Evolutionary conservation across 2,888 invertebrate species (phyloP), one percentile per base, ranked within the genome.

Genomic region (Philereme transversata): DNA sequence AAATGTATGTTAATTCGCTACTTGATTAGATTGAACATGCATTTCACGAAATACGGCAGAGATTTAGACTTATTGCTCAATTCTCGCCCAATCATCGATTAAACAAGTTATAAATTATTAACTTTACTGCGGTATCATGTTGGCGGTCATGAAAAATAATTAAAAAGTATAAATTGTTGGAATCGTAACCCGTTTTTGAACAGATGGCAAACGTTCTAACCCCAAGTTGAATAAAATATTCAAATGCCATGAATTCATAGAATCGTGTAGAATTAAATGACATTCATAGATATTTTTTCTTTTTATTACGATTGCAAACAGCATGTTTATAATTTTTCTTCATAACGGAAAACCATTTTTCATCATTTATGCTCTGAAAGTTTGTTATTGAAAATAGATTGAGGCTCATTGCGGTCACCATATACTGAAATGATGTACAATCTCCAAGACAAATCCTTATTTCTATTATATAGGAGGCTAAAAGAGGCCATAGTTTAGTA

Each of bases 1-100:
- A 51, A 59, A 47, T 22, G 48, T 59, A 62, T 62, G 62, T 54
- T 62, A 54, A 62, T 54, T 54, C 48, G 46, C 7, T 54, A 46
- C 52, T 57, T 51, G 47, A 60, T 60, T 46, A 54, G 59, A 60
- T 60, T 54, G 41, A 35, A 41, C 57, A 43, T 35, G 49, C 38
- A 45, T 40, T n/a, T 9, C 41, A 35, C 10, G 36, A 3, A 43
- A 9, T 43, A 0, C n/a, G 43, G 43, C 43, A 43, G 10, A 43
- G 8, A 38, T 8, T 6, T 6, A 38, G 8, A 38, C 38, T 38
- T 38, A 38, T 22, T 41, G 8, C 4, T 41, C 22, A 40, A 40
- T 40, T 40, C 4, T 40, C 8, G 40, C 40, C 8, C 40, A 40
- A 40, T 6, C 7, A 5, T 40, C 40, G 7, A 5, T 6, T 40